Conservation (phyloP, 35 echinoderm and acorn worm genomes). For the Apostichopus parvimensis region DNA sequence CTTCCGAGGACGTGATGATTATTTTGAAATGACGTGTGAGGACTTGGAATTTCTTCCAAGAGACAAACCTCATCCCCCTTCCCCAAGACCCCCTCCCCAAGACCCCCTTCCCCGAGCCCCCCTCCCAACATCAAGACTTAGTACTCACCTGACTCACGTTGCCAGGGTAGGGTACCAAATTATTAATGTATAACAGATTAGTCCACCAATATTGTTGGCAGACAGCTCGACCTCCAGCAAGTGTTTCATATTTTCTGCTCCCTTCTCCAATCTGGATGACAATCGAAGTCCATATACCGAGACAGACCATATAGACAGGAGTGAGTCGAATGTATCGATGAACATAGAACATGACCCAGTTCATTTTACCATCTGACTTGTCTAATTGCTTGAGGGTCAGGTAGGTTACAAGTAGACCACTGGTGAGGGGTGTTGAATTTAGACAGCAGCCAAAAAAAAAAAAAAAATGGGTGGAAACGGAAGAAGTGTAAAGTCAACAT, state of each 20-base stretch:
- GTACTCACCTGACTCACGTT: constrained; percentile 1
- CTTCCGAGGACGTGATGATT: no score
- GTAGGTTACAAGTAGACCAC: constrained; percentile 64
- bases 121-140: no score
- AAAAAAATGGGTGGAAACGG: background rate
- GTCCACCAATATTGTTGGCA: constrained; percentile 58
- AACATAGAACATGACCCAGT: constrained; percentile 66
- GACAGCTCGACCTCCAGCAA: background rate
- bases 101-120: background rate
- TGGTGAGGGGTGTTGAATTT: background rate
- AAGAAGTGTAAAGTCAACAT: background rate
- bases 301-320: constrained; percentile 55
- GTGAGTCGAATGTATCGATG: constrained; percentile 67
- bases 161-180: constrained; percentile 48
- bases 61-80: background rate
- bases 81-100: background rate
- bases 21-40: no score
- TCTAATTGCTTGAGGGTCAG: constrained; percentile 60
- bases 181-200: constrained; percentile 58
- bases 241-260: background rate
- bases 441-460: background rate
- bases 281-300: constrained; percentile 48
- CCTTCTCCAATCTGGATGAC: constrained; percentile 28
- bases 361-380: constrained; percentile 51
- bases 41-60: no score